Base-by-base conservation (phyloP, 2,888 invertebrate genomes). In the Scrobipalpa atriplicella region DNA sequence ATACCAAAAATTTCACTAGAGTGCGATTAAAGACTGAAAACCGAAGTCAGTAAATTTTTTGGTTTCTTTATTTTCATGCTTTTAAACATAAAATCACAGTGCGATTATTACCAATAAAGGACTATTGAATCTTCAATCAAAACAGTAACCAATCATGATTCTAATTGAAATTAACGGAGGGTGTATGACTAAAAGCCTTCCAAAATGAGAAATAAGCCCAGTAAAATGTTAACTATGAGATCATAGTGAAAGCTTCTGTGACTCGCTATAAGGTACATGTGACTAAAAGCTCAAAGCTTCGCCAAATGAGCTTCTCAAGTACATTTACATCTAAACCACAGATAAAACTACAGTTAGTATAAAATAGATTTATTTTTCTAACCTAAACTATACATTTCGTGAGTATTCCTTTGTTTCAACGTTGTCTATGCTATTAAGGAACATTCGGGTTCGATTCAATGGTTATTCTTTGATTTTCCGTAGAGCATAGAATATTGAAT, bases 311-410 rank as follows among this genome's bases (percentile, higher is more conserved):
- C 78, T 77, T 76, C 70, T 19, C 38, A 41, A 47, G 16, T 54
- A 60, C 16, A 60, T 19, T 62, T 78, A 75, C 68, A 72, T 71
- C 75, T 79, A 77, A 69, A 72, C 67, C 69, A 75, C 69, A 72
- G 71, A 75, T 82, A 78, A 77, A 75, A 75, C 76, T 81, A 83
- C 73, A 78, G 71, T 84, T 84, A 87, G 89, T 92, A 91, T 90
- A 92, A 91, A 91, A 92, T 91, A 92, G 88, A 87, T 87, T 85
- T 80, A 85, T 87, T 85, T 86, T 68, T 82, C 84, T 90, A 89
- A 79, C 82, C 84, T 84, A 86, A 81, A 79, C 82, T 86, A 85
- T 86, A 87, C 81, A 84, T 80, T 77, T 73, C 70, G 79, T 75
- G 87, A 89, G 89, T 89, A 89, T 89, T 84, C 68, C 21, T 11